These are phyloP conservation scores for Coptodon rendalli DNA, from an alignment of 2,113 vertebrate genomes.

Conservation along the genomic window DNA sequence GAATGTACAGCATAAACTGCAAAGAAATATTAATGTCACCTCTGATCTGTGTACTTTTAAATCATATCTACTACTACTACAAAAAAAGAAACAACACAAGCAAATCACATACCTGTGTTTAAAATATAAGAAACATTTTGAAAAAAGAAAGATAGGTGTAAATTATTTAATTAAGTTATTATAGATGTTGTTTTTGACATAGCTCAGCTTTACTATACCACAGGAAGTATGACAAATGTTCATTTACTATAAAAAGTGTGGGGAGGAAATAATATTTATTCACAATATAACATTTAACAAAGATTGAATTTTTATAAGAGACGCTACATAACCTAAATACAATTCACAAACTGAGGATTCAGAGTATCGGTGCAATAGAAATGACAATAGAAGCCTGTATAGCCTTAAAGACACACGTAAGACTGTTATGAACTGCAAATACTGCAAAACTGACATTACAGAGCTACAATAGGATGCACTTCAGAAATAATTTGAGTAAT, in stretches of 20 bases:
- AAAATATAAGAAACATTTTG: background rate
- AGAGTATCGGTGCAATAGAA: background rate
- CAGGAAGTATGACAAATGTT: background rate
- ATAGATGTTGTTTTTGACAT: background rate
- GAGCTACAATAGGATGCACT: background rate
- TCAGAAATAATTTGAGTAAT: background rate
- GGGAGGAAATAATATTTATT: background rate
- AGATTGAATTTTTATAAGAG: background rate
- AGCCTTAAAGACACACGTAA: rapidly evolving
- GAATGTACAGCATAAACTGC: background rate
- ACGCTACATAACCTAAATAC: background rate
- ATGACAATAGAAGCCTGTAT: background rate
- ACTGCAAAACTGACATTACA: background rate
- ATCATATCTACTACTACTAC: background rate
- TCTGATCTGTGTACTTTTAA: background rate
- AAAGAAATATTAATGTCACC: background rate
- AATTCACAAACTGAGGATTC: background rate
- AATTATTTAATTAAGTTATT: background rate
- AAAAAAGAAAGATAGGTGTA: background rate
- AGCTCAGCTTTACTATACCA: background rate
- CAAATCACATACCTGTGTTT: background rate
- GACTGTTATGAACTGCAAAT: rapidly evolving
- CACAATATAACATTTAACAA: background rate
- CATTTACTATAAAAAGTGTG: background rate
- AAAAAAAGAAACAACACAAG: background rate